phyloP scores from a whole-genome alignment of 2,888 invertebrate genomes.

The Alloplasta piceator region DNA sequence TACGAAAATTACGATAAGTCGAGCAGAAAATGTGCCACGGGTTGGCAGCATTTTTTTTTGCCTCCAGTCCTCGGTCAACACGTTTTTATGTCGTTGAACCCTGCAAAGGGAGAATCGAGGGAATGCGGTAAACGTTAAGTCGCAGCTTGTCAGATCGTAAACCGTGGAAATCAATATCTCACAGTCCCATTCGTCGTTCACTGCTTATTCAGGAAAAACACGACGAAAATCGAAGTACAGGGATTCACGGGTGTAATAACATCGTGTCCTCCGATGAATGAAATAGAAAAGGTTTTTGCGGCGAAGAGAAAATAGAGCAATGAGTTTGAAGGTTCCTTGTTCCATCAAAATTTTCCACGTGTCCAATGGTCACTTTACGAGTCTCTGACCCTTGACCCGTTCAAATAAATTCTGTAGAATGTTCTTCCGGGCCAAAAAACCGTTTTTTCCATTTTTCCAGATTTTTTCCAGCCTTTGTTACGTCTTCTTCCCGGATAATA shows the following conservation, averaged over 20 bases:
- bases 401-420: no score
- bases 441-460: no score
- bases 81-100: conserved; percentile 62
- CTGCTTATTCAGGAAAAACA: conserved; percentile 23
- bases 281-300: conserved; percentile 1
- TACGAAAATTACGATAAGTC: no score
- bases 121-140: conserved; percentile 20
- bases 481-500: no score
- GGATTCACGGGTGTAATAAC: conserved; percentile 38
- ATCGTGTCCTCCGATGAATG: conserved; percentile 36
- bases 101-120: not conserved
- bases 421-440: no score
- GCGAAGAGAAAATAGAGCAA: not conserved
- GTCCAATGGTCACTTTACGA: no score
- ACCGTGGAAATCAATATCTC: conserved; percentile 65
- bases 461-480: no score
- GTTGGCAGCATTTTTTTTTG: conserved; percentile 57
- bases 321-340: conserved; percentile 24
- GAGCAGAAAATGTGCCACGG: conserved; percentile 9
- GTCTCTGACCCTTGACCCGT: no score
- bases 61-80: conserved; percentile 54
- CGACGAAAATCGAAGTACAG: conserved; percentile 9
- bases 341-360: conserved; percentile 12
- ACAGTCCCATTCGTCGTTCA: conserved; percentile 18
- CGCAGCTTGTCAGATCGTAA: conserved; percentile 74